Conservation (phyloP, 2,888 invertebrate species). For the Thelaira solivaga region DNA sequence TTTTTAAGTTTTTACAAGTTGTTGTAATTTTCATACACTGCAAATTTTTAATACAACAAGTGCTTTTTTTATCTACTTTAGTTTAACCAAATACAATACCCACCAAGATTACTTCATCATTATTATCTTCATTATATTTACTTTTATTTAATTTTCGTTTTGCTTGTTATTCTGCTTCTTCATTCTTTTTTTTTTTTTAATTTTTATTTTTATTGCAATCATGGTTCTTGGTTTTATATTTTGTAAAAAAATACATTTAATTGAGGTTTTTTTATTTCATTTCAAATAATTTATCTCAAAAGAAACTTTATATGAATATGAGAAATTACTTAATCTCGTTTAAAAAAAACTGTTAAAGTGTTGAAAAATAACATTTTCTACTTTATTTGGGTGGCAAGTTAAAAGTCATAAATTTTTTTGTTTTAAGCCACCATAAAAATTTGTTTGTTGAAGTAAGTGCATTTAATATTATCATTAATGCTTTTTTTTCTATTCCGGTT, state of each 20-base stretch:
- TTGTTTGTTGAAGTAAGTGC: slow-evolving; percentile 19
- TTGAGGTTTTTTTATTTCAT: slow-evolving; percentile 38
- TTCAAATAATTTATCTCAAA: slow-evolving; percentile 14
- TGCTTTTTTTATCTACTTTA: not conserved
- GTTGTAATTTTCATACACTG: slow-evolving; percentile 37
- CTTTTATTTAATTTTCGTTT: slow-evolving; percentile 11
- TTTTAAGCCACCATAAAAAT: slow-evolving; percentile 26
- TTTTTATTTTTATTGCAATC: slow-evolving; percentile 39
- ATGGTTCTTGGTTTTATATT: slow-evolving; percentile 44
- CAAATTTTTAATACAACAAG: slow-evolving; percentile 31
- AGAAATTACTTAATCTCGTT: slow-evolving; percentile 47
- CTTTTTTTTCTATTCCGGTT: not conserved
- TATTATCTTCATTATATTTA: slow-evolving; percentile 47
- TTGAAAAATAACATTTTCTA: not conserved
- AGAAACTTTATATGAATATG: slow-evolving; percentile 30
- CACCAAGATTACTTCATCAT: slow-evolving; percentile 50
- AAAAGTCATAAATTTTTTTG: slow-evolving; percentile 42
- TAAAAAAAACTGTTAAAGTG: slow-evolving; percentile 2
- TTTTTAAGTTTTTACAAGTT: slow-evolving; percentile 56
- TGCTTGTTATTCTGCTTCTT: too few relatives aligned
- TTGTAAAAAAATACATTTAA: slow-evolving; percentile 23
- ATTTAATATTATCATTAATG: slow-evolving; percentile 34
- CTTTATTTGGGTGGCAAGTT: slow-evolving; percentile 7
- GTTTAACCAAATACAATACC: slow-evolving; percentile 31
- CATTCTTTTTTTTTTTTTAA: too few relatives aligned